Evolutionary conservation across 1,140 invertebrate species (phyloP), one percentile per base, ranked within the genome.

Genomic region (Drosophila littoralis): DNA sequence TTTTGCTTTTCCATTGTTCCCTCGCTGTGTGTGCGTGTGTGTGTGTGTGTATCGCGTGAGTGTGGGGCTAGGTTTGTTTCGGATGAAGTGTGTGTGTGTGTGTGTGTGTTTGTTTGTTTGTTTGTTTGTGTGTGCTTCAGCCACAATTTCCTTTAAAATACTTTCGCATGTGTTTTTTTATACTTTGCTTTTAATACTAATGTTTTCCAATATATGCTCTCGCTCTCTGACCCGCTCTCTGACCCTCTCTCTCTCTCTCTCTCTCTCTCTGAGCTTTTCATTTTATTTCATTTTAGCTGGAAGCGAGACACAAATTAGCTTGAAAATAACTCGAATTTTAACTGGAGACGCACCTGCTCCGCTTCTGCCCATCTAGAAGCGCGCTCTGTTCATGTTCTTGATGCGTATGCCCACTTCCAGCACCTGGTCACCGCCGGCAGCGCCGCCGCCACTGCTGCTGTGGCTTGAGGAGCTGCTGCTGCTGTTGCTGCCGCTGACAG

Each of bases 361-460:
- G 5, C 15, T 1, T 9, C 1, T 22, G 15, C 1, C 2, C 8
- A n/a, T 35, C 68, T 82, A 91, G 61, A 82, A 91, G 15, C 90
- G 78, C 33, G 74, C 78, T 22, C 91, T 59, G 63, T 92, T 92
- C 10, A 92, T 80, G 51, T 91, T 92, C 65, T 92, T 92, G 35
- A 92, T 90, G 42, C 91, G 89, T 51, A 92, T 92, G 55, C 91
- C 91, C 42, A 92, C 91, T 45, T 92, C 91, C 22, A 92, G 51
- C 7, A 92, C 88, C 54, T 91, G 91, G 6, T 92, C 90, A 0
- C 72, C 85, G 10, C 51, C 72, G 12, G 59, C 71, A 5, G 40
- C 85, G n/a, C 43, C 75, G 61, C 67, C 69, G n/a, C 67, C 58
- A 7, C 66, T 70, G 63, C 59, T 77, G 46, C 36, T 66, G 32